Evolutionary conservation across 2,113 vertebrate species (phyloP), one percentile per base, ranked within the genome.

Genomic region (Genyomyrus donnyi): DNA sequence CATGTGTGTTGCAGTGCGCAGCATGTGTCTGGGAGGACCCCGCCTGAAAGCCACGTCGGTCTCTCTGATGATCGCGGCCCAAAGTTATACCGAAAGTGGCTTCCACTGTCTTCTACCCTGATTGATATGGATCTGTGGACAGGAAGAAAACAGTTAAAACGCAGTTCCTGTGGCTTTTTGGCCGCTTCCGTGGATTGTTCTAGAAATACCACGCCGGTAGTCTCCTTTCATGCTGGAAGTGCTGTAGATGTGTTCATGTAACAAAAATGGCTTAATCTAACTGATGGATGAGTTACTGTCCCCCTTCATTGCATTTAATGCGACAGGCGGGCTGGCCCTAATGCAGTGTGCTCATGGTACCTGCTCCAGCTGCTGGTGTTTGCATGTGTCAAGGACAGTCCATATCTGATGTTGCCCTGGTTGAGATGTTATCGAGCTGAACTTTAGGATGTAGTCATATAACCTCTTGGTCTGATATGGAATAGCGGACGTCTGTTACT

Each of bases 41-140:
- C 2, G 27, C 27, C 50, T 87, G 50, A 87, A 19, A 19, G 31
- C 62, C 31, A 35, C 17, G 31, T 2, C 48, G 85, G 8, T 88
- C 50, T 88, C 27, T 88, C 35, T 90, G 89, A 90, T 91, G 89
- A 91, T 91, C 88, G 90, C 86, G 48, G 86, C 80, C 87, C 91
- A 90, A 92, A 89, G 85, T 9, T 66, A n/a, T 74, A 49, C 80
- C 66, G 52, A 85, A 62, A 90, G 88, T 48, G 80, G 89, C 89
- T 89, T 87, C 87, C 46, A 90, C 56, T 87, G 89, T 88, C 70
- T 85, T 62, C 24, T 58, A 31, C 88, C 56, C 85, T 91, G 88
- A 91, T 92, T 85, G 90, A 89, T 90, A 53, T 91, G 89, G 89
- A 92, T 92, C 89, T 92, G 92, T 89, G 35, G 88, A 39, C 88